Conservation (phyloP, 2,797 vertebrate genomes). For the Thunnus albacares region DNA sequence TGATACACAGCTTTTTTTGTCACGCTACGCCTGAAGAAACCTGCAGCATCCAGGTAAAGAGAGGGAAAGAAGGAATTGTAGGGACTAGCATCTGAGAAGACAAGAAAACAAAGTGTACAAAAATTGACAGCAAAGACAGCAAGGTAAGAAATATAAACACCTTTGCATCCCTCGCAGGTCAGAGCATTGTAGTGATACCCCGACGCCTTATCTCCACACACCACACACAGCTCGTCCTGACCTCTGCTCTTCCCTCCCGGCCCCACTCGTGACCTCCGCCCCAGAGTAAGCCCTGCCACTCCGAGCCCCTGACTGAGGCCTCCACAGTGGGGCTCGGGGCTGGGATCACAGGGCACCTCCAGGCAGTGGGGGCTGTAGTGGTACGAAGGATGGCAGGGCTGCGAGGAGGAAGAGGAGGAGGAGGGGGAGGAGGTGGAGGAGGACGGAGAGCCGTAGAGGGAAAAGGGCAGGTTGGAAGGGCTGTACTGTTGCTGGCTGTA, state of each 20-base stretch:
- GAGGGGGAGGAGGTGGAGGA: slow-evolving; percentile 78
- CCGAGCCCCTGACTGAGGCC: slow-evolving; percentile 65
- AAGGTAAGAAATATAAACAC: slow-evolving; percentile 81
- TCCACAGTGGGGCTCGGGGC: slow-evolving; percentile 80
- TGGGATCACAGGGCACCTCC: slow-evolving; percentile 82
- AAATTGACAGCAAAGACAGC: background rate
- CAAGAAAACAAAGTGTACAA: accelerated
- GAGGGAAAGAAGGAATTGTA: background rate
- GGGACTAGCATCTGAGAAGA: background rate
- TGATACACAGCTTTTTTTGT: slow-evolving; percentile 95
- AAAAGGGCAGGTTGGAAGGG: slow-evolving; percentile 85
- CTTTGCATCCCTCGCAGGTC: slow-evolving; percentile 97
- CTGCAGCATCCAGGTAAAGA: slow-evolving; percentile 68
- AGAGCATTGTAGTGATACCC: slow-evolving; percentile 97
- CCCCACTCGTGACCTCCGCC: slow-evolving; percentile 86
- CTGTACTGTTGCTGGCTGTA: slow-evolving; percentile 90
- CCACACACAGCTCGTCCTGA: slow-evolving; percentile 95
- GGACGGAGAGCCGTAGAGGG: slow-evolving; percentile 84
- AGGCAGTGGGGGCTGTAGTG: slow-evolving; percentile 85
- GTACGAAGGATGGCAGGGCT: slow-evolving; percentile 85
- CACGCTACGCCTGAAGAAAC: slow-evolving; percentile 94
- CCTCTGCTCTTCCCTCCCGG: slow-evolving; percentile 86
- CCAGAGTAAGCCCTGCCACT: slow-evolving; percentile 75
- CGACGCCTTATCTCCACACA: slow-evolving; percentile 95
- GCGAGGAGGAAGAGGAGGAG: slow-evolving; percentile 79